Evolutionary conservation across 2,888 invertebrate species (phyloP), one percentile per base, ranked within the genome.

Genomic region (Prenolepis imparis): DNA sequence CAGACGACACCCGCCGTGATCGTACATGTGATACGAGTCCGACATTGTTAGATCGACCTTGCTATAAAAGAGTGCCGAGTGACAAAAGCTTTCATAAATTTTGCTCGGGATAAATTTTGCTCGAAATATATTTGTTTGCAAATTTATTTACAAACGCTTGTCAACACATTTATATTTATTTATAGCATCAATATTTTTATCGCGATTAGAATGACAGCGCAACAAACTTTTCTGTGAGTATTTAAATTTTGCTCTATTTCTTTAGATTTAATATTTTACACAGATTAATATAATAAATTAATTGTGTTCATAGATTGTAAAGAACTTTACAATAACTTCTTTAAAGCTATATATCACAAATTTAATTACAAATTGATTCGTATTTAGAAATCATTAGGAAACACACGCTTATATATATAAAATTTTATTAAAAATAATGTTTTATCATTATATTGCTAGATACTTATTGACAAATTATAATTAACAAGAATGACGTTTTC

Each of bases 171-270:
- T 12, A 41, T 28, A 28, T n/a, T 41, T 48, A n/a, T 73, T 61
- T 44, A 24, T 59, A 24, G 8, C 3, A 24, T 32, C 28, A 18
- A 48, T 5, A 12, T 66, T 67, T 66, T 67, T 55, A 0, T 36
- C 28, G 21, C 12, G 12, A 57, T 21, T 6, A 24, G 12, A 72
- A 44, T 59, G 59, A 24, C 32, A 57, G 32, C 8, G 21, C 78
- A 36, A 80, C 78, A 0, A 80, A 24, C 3, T 48, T 44, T 80
- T 32, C 24, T 80, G 78, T 80, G 12, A 59, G 78, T 80, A 80
- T 39, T 24, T 74, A 48, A 57, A n/a, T 61, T 63, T 44, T 74
- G 1, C 18, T 44, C 21, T 48, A 28, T 12, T 61, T 32, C 39
- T 72, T 11, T 21, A 0, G 5, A 41, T 21, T 0, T 15, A 41